Base-by-base conservation (phyloP, 2,888 invertebrate genomes). In the Ophonus ardosiacus region DNA sequence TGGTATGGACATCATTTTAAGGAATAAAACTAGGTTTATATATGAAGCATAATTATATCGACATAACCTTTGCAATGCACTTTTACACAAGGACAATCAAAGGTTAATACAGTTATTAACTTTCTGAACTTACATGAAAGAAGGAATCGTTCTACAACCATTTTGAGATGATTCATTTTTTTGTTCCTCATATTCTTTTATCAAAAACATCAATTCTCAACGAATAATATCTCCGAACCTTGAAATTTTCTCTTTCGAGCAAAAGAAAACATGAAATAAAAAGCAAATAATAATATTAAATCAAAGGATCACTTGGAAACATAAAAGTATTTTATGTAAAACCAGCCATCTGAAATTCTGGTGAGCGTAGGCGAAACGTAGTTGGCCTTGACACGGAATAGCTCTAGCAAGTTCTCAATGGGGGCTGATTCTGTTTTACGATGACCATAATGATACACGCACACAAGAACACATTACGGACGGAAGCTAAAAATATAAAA, bases 301-400 rank as follows among this genome's bases (percentile, higher is more conserved):
- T 63, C 63, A 63, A 63, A 21, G 24, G 24, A 63, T 63, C 63
- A 63, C 63, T 13, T 13, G 10, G 8, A 63, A 63, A 63, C 8
- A 63, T 61, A 61, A 61, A 61, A 61, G 61, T 7, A 61, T 63
- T 63, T 63, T 63, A 63, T 63, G 63, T 63, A 63, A 63, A 63
- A 63, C 63, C 63, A 24, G 31, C 63, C 21, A 63, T 63, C 24
- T 63, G 63, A 63, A 56, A 63, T 63, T 63, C 63, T 63, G 63
- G 63, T 63, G 31, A 63, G 24, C 24, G 68, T 15, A 10, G 15
- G 8, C 68, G 68, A 68, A 15, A 15, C 38, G 40, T 38, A 68
- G 13, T 40, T 71, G 68, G 38, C 68, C 68, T 71, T 71, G 68
- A 71, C 68, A 71, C 15, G 40, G 38, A 15, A 71, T 51, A 31